These are phyloP conservation scores for Apostichopus japonicus DNA, from an alignment of 35 echinoderm and acorn worm genomes.

Conservation along the genomic window DNA sequence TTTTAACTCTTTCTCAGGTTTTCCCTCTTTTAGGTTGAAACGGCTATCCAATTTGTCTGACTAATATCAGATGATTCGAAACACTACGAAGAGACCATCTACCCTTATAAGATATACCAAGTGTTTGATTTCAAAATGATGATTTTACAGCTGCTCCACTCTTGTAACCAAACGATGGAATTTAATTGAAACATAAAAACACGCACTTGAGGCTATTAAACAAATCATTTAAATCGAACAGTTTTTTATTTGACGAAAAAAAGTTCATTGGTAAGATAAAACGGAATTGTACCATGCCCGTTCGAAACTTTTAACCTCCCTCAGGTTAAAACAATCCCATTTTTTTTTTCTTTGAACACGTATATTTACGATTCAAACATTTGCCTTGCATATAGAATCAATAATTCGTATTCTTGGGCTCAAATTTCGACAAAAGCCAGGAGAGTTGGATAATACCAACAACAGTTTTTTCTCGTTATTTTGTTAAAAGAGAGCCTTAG, in stretches of 20 bases:
- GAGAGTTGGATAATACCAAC: slow-evolving; percentile 41
- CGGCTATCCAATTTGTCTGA: slow-evolving; percentile 1
- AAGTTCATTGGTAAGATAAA: slow-evolving; percentile 47
- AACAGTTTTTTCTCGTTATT: slow-evolving; percentile 25
- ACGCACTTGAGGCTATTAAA: slow-evolving; percentile 33
- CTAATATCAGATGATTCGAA: too few relatives aligned
- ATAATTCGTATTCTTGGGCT: slow-evolving; percentile 38
- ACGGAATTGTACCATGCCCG: slow-evolving; percentile 15
- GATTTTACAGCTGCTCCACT: slow-evolving; percentile 15
- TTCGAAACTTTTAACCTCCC: slow-evolving; percentile 54
- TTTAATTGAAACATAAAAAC: slow-evolving; percentile 24
- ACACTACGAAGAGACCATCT: not conserved
- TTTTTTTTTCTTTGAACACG: not conserved
- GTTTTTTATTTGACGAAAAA: slow-evolving; percentile 11
- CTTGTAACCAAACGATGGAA: slow-evolving; percentile 24
- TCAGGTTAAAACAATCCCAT: not conserved
- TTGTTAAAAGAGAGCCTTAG: slow-evolving; percentile 30
- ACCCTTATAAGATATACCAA: not conserved
- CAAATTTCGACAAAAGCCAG: slow-evolving; percentile 40
- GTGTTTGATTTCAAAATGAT: slow-evolving; percentile 17
- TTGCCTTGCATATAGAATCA: slow-evolving; percentile 33
- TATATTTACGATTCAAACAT: slow-evolving; percentile 48
- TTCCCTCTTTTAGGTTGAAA: not conserved
- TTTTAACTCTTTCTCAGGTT: not conserved
- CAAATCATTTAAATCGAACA: slow-evolving; percentile 45